Base-by-base conservation (phyloP, 2,797 vertebrate species). In the Carduelis carduelis region DNA sequence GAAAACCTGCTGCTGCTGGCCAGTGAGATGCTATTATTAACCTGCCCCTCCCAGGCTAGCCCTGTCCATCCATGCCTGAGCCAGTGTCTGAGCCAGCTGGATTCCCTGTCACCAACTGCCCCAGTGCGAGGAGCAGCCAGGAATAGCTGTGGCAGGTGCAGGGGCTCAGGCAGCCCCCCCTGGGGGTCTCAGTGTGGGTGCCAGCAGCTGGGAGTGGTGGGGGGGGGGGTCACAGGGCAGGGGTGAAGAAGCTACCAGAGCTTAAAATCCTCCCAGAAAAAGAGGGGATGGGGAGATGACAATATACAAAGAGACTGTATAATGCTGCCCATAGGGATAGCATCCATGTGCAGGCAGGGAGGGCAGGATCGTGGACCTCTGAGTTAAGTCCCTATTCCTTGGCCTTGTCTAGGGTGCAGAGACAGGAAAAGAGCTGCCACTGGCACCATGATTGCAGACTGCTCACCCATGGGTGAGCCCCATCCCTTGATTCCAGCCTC, bases 51-150 rank as follows among this genome's bases (percentile, higher is more conserved):
- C 95, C 82, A 23, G 47, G 39, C 69, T 7, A 85, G 46, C 46
- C 20, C 44, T 0, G 0, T 60, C 44, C 35, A 14, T 27, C 61
- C 3, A 0, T 0, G 15, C 23, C 23, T 1, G 2, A 34, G 37
- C 26, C 41, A 11, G 44, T 1, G 2, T 70, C 83, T 32, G 47
- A 50, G 78, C 46, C 78, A 83, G 60, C 43, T 5, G 6, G n/a
- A 52, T n/a, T 70, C 81, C 43, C 41, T 53, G 69, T 71, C 85
- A 89, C 82, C 87, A 70, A 22, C 30, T 10, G 16, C 17, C 70
- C n/a, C 4, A 1, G 32, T 0, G 0, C 0, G 0, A 66, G 64
- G 39, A 74, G 59, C 41, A 91, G 84, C 80, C 0, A 0, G 41
- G 78, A 89, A 72, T 49, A 83, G 89, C 64, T 1, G 2, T 44